These are phyloP conservation scores for Rosalia funebris DNA, from an alignment of 2,888 invertebrate species.

Conservation along the genomic window DNA sequence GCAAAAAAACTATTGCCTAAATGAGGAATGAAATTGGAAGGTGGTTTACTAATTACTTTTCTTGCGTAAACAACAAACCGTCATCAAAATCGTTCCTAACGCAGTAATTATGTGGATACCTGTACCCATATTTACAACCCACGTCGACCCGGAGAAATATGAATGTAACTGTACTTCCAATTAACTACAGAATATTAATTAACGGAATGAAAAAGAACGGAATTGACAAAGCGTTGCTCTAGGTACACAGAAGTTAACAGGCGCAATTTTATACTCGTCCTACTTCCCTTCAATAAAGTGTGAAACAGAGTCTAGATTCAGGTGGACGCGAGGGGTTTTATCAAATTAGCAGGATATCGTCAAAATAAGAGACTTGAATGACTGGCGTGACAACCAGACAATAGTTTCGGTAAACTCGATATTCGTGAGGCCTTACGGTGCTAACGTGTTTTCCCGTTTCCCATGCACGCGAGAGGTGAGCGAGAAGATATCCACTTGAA, in stretches of 20 bases:
- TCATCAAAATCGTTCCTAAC: neutral
- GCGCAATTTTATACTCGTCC: neutral
- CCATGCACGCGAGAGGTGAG: neutral
- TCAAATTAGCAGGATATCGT: constrained; percentile 3
- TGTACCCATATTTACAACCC: neutral
- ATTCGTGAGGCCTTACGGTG: neutral
- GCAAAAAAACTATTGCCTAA: too few relatives aligned
- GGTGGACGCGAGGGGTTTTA: neutral
- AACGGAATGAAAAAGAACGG: neutral
- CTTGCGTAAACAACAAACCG: neutral
- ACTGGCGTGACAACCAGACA: constrained; percentile 3
- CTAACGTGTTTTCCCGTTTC: neutral
- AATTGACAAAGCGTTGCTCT: constrained; percentile 2
- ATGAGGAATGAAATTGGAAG: too few relatives aligned
- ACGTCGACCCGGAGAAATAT: constrained; percentile 1
- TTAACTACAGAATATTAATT: constrained; percentile 13
- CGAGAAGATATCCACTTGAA: neutral
- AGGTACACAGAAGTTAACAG: neutral
- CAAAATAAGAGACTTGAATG: constrained; percentile 10
- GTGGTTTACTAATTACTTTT: neutral
- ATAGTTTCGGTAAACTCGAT: constrained; percentile 6
- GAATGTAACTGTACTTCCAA: constrained; percentile 9
- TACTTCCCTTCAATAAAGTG: neutral
- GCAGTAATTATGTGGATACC: neutral
- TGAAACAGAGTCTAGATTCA: neutral